Evolutionary conservation across 2,888 invertebrate genomes (phyloP).

Genomic region (Eucriotettix oculatus): DNA sequence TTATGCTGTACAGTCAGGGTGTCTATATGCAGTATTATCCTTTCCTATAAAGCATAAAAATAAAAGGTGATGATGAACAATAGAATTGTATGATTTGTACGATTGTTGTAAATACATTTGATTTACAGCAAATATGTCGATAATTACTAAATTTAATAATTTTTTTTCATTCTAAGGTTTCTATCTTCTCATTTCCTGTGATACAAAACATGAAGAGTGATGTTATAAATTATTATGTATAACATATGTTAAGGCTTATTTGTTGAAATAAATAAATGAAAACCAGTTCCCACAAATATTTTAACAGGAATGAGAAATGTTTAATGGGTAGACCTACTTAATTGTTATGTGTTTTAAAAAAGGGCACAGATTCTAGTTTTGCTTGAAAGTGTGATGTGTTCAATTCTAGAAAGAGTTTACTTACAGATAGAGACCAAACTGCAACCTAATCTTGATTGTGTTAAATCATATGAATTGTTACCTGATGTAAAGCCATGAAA

Average conservation of each 20-base stretch:
- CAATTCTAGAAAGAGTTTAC: not conserved
- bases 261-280: not conserved
- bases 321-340: not conserved
- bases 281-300: slow-evolving; percentile 1
- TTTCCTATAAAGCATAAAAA: too few species aligned
- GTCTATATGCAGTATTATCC: too few species aligned
- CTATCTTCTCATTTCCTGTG: too few species aligned
- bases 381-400: slow-evolving; percentile 5
- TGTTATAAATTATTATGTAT: not conserved
- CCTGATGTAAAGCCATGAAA: slow-evolving; percentile 8
- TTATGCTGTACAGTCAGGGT: too few species aligned
- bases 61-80: too few species aligned
- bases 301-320: slow-evolving; percentile 2
- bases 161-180: too few species aligned
- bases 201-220: not conserved
- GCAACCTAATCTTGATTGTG: slow-evolving; percentile 3
- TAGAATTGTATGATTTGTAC: too few species aligned
- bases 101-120: too few species aligned
- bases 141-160: too few species aligned
- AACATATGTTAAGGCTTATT: not conserved
- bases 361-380: slow-evolving; percentile 1
- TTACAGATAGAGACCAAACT: slow-evolving; percentile 2
- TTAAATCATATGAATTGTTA: slow-evolving; percentile 7
- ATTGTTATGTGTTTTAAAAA: slow-evolving; percentile 6
- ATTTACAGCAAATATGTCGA: too few species aligned